phyloP scores from a whole-genome alignment of 1,140 invertebrate species.

The Pseudomyrmex flavicornis region DNA sequence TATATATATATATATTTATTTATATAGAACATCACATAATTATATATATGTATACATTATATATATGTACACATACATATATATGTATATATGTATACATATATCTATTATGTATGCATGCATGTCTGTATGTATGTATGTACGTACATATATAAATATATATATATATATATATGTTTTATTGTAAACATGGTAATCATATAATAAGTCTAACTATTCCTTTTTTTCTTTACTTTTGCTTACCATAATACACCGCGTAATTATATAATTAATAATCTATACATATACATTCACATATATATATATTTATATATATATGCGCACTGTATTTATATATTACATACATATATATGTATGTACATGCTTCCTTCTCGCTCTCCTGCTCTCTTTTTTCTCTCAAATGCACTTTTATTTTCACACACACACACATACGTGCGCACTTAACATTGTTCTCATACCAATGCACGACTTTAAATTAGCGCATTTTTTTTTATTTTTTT shows the following conservation, averaged over 20 bases:
- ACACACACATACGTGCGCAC: conserved; percentile 53
- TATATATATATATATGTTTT: conserved; percentile 57
- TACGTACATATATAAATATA: conserved; percentile 76
- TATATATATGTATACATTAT: conserved; percentile 55
- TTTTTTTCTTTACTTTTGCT: conserved; percentile 62
- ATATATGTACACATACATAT: neutral
- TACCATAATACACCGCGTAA: conserved; percentile 76
- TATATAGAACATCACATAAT: conserved; percentile 75
- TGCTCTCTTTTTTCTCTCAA: conserved; percentile 22
- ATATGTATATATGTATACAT: too few species aligned
- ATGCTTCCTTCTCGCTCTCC: conserved; percentile 59
- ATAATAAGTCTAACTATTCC: conserved; percentile 78
- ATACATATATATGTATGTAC: conserved; percentile 82
- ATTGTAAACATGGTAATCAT: conserved; percentile 82
- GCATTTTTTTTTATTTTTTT: conserved; percentile 37
- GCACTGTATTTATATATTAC: conserved; percentile 78
- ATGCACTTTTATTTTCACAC: conserved; percentile 35
- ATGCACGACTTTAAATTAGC: conserved; percentile 61
- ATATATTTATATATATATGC: conserved; percentile 80
- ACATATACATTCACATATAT: conserved; percentile 81
- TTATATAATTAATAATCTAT: conserved; percentile 80
- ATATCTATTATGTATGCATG: conserved; percentile 3
- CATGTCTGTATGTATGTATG: conserved; percentile 38
- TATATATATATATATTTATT: conserved; percentile 76
- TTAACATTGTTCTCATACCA: conserved; percentile 37